Evolutionary conservation across 2,113 vertebrate genomes (phyloP).

Genomic region (Oncorhynchus gorbuscha): DNA sequence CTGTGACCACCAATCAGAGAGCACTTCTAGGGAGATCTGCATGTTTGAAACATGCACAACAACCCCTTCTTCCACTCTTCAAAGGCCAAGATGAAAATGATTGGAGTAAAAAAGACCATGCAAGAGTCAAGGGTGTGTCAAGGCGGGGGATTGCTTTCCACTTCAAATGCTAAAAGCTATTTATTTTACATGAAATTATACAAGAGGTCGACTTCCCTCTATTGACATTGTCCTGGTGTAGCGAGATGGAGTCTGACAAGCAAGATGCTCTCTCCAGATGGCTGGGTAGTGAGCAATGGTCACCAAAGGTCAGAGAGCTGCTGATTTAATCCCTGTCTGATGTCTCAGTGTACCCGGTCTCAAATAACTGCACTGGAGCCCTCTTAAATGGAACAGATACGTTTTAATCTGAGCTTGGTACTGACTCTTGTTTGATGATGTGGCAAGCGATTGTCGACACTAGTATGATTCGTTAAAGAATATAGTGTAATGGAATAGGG

Average conservation of each 20-base stretch:
- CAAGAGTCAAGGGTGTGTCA: too few species aligned
- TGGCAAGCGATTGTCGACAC: conserved; percentile 34
- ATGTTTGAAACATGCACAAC: too few species aligned
- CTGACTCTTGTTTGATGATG: conserved; percentile 55
- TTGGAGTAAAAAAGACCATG: too few species aligned
- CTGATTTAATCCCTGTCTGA: conserved; percentile 72
- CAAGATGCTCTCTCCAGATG: conserved; percentile 29
- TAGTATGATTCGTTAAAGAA: conserved; percentile 18
- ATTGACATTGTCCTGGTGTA: not conserved
- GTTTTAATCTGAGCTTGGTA: conserved; percentile 20
- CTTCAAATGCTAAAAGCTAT: not conserved
- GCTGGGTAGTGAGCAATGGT: conserved; percentile 50
- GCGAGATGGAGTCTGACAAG: not conserved
- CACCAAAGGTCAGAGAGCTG: conserved; percentile 53
- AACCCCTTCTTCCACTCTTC: too few species aligned
- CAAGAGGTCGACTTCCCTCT: conserved; percentile 13
- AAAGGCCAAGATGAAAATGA: too few species aligned
- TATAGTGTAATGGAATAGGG: not conserved
- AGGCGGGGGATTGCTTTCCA: not conserved
- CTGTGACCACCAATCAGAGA: too few species aligned
- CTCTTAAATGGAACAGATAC: conserved; percentile 50
- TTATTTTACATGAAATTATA: not conserved
- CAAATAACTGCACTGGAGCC: conserved; percentile 48
- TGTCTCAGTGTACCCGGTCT: conserved; percentile 54
- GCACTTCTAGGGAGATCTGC: too few species aligned